A percentile compares a stretch with the other conserved stretches of the same genome.
Evolutionary conservation across 2,113 vertebrate species (phyloP).

Genomic region (Cnemophilus loriae): DNA sequence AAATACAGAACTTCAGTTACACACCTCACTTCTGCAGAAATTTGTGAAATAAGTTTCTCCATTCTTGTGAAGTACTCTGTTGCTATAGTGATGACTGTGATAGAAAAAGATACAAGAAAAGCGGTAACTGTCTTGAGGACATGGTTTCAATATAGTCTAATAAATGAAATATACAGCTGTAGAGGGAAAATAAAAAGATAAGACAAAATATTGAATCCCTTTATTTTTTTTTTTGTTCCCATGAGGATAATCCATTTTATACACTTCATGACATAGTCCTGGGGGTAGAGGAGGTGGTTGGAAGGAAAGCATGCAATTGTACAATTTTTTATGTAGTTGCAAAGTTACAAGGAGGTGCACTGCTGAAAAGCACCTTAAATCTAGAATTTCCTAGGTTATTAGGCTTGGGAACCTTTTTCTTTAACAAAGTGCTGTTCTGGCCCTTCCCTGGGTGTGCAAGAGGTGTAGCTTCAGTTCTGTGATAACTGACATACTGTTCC

Average conservation of each 20-base stretch:
- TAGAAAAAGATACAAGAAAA: background rate
- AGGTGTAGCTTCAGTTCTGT: background rate
- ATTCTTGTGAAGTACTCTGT: background rate
- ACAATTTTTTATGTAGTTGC: background rate
- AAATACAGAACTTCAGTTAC: background rate
- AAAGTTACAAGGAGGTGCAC: background rate
- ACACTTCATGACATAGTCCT: background rate
- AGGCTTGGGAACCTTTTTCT: background rate
- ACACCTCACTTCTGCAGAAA: background rate
- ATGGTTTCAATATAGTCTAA: background rate
- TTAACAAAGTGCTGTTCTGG: background rate
- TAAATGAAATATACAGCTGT: slow-evolving; percentile 15
- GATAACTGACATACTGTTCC: background rate
- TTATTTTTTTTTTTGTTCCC: background rate
- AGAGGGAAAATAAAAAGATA: background rate
- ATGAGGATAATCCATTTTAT: background rate
- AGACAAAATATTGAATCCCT: background rate
- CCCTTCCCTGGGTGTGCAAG: background rate
- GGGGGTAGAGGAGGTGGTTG: background rate
- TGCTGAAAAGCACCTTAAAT: background rate
- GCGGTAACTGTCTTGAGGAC: background rate
- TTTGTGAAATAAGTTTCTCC: background rate
- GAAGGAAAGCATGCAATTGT: background rate
- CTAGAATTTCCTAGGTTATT: background rate
- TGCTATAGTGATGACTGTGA: background rate